Base-by-base conservation (phyloP, 1,140 invertebrate genomes). In the Monomorium pharaonis region DNA sequence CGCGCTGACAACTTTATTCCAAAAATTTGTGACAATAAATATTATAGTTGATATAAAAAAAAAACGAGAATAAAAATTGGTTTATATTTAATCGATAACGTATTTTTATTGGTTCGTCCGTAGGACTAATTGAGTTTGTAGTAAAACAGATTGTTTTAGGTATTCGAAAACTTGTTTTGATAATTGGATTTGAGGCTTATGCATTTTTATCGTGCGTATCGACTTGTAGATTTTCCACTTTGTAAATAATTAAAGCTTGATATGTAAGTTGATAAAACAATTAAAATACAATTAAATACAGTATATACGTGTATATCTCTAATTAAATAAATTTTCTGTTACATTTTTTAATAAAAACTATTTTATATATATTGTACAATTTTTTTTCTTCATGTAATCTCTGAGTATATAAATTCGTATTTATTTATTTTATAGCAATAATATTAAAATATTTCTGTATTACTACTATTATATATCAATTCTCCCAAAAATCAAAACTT, bases 131-230 rank as follows among this genome's bases (percentile, higher is more conserved):
- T n/a, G 37, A 72, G 12, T 74, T 83, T 74, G 27, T 33, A 58
- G 47, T 60, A 74, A 54, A 83, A 72, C 12, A 74, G 27, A 83
- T 60, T 83, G 67, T 58, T 44, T 30, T 72, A 37, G 7, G 0
- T 33, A 51, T 47, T 54, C 37, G 72, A 83, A 78, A 83, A 74
- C 16, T 60, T 72, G 78, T 81, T 81, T 81, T 47, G n/a, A 44
- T 44, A 44, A 70, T 56, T 70, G 37, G 10, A 44, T 44, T 44
- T 70, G 33, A 30, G 37, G 5, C n/a, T 81, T 42, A 14, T 51
- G 21, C 12, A 5, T 24, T 81, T 81, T 72, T 70, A 81, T 70
- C 14, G 69, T 62, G 5, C 14, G 10, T 56, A 33, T 12, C 24
- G 24, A 24, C 24, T n/a, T 21, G 27, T 67, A 21, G 3, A 44